Conservation (phyloP, 2,888 invertebrate genomes). For the Cyclophora punctaria region DNA sequence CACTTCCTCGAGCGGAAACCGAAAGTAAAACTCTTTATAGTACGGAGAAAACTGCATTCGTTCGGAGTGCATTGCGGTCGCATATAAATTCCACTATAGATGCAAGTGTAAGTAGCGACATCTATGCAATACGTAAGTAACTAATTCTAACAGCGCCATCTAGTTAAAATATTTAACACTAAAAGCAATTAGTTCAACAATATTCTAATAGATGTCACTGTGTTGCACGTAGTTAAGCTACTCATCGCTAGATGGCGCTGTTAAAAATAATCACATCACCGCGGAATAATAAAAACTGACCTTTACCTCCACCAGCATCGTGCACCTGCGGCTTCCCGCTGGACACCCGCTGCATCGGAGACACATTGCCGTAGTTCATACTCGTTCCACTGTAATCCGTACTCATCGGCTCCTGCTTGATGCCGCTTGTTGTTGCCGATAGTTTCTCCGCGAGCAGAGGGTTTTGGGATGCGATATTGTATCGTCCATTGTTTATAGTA, state of each 20-base stretch:
- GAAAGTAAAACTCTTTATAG: constrained; percentile 58
- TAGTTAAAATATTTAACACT: constrained; percentile 14
- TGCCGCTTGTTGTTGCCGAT: constrained; percentile 82
- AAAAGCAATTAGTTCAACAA: neutral
- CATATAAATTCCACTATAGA: constrained; percentile 1
- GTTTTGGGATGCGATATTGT: constrained; percentile 89
- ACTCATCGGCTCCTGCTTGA: constrained; percentile 72
- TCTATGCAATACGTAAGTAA: constrained; percentile 25
- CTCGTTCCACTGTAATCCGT: constrained; percentile 67
- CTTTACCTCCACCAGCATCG: constrained; percentile 74
- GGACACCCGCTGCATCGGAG: constrained; percentile 71
- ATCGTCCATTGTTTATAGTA: constrained; percentile 76
- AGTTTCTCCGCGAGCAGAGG: constrained; percentile 89
- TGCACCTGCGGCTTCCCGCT: constrained; percentile 70
- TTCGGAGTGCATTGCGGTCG: constrained; percentile 12
- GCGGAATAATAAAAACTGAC: constrained; percentile 41
- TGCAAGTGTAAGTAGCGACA: constrained; percentile 30
- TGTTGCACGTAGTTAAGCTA: constrained; percentile 3
- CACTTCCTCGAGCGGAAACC: constrained; percentile 71
- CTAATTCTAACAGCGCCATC: constrained; percentile 32
- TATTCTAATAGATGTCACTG: neutral
- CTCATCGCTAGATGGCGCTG: constrained; percentile 13
- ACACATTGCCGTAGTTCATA: constrained; percentile 69
- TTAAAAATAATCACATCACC: neutral
- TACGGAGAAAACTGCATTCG: constrained; percentile 57